Conservation (phyloP, 2,113 vertebrate species). For the Myrmophylax atrothorax region DNA sequence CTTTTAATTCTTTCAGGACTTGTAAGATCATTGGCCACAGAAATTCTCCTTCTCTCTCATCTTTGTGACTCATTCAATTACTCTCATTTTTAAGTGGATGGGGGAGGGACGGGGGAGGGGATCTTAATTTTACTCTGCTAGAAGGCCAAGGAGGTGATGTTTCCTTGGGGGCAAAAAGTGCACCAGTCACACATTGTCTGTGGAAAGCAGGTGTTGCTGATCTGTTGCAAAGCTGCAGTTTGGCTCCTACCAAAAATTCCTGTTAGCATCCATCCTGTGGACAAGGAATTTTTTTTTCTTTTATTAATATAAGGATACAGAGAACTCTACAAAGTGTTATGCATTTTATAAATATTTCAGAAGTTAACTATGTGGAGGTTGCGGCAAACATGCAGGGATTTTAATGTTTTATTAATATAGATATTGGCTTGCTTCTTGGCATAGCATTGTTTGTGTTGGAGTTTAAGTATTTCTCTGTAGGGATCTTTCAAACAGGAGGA, state of each 20-base stretch:
- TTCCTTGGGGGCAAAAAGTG: background rate
- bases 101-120: no score
- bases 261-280: background rate
- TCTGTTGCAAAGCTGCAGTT: background rate
- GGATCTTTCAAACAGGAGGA: background rate
- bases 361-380: background rate
- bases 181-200: background rate
- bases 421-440: background rate
- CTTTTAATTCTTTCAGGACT: background rate
- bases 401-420: background rate
- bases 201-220: background rate
- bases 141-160: background rate
- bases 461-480: background rate
- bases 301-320: background rate
- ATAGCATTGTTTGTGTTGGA: background rate
- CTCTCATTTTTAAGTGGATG: background rate
- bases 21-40: background rate
- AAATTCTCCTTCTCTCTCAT: background rate
- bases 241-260: background rate
- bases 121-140: background rate
- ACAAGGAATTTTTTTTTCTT: background rate
- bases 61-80: background rate
- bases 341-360: background rate
- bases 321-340: background rate
- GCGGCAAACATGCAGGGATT: background rate